phyloP scores from a whole-genome alignment of 2,113 vertebrate species.

The Murina feae region DNA sequence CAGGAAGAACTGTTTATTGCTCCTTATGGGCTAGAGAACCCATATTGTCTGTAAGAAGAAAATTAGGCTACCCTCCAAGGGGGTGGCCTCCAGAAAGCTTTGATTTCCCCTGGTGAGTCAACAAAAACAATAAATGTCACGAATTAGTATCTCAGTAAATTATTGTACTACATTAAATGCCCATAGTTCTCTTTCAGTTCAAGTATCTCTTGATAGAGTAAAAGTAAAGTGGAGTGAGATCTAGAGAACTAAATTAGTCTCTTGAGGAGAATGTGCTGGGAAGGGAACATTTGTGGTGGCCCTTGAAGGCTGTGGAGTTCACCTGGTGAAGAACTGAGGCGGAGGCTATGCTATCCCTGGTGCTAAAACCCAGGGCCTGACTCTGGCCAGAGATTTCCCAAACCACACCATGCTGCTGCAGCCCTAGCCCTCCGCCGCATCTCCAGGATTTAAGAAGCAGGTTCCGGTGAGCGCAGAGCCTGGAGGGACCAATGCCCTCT shows the following conservation, averaged over 20 bases:
- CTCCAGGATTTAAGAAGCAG: background rate
- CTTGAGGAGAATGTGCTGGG: background rate
- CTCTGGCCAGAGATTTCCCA: background rate
- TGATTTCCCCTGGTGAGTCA: background rate
- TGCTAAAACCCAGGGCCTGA: background rate
- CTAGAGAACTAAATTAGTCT: background rate
- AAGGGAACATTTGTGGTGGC: background rate
- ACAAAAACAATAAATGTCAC: background rate
- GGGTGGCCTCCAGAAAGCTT: background rate
- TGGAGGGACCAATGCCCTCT: background rate
- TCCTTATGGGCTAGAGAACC: background rate
- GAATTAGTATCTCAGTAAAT: background rate
- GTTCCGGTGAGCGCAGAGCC: background rate
- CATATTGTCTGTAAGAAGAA: background rate
- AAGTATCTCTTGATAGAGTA: background rate
- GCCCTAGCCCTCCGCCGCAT: background rate
- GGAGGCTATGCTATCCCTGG: background rate
- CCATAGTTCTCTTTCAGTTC: background rate
- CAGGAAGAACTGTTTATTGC: background rate
- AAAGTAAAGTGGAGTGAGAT: background rate
- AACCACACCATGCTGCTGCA: background rate
- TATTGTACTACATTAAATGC: background rate
- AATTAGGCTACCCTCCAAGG: background rate
- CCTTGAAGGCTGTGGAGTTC: background rate
- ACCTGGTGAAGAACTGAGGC: background rate